Base-by-base conservation (phyloP, 2,888 invertebrate genomes). In the Sinelater perroti region DNA sequence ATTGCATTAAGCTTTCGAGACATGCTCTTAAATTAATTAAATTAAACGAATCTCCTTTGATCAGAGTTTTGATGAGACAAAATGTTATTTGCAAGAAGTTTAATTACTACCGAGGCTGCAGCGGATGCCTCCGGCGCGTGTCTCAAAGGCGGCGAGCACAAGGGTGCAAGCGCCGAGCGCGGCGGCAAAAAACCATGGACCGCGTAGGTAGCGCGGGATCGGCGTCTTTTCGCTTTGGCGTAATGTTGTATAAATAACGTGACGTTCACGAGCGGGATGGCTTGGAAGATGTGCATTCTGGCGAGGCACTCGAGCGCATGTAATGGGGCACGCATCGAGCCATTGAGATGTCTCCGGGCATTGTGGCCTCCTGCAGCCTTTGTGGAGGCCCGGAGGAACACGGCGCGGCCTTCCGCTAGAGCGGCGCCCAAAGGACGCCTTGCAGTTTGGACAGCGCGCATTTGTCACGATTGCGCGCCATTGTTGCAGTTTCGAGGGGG, bases 301-400 rank as follows among this genome's bases (percentile, higher is more conserved):
- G 53, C 45, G 51, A 63, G 63, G 62, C 64, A 63, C 63, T 64
- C 61, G 63, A 64, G 61, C 62, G 68, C 61, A 64, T 62, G 63
- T 64, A 64, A 67, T 67, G 64, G 65, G 65, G 65, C 65, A 63
- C 66, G 66, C 63, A 64, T 66, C 80, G 81, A 82, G 81, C 82
- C 82, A 82, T 82, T 82, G 82, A 82, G 82, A 82, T 82, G 82
- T 82, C 81, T 67, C 65, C 62, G 64, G 62, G 65, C 64, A 68
- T 67, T 67, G 67, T 66, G 50, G 57, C 28, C 46, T 54, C 49
- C 55, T 55, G 55, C 54, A 59, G 28, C 49, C 51, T 55, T 59
- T 59, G 59, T 59, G 35, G 47, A 33, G 33, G 44, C 55, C 55
- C 55, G 54, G 50, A 59, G 55, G 54, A 59, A 59, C 55, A 59